Conservation (phyloP, 2,888 invertebrate genomes). For the Phaonia tiefii region DNA sequence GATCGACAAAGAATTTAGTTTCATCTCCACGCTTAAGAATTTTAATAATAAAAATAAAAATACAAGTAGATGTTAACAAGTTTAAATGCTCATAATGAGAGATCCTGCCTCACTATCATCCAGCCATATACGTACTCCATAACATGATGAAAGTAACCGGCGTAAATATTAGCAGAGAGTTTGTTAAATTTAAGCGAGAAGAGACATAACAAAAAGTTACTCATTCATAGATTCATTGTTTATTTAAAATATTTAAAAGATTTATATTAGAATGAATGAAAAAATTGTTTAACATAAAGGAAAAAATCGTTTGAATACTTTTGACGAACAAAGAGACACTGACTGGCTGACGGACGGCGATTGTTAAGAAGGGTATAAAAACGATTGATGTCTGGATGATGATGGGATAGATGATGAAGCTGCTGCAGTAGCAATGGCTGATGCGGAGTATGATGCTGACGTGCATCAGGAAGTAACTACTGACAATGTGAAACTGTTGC, state of each 20-base stretch:
- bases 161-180: no score
- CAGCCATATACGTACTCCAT: no score
- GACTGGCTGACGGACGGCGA: no score
- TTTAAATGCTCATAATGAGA: constrained; percentile 56
- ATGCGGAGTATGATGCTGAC: constrained; percentile 32
- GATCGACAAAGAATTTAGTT: constrained; percentile 38
- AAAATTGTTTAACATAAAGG: background rate
- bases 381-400: constrained; percentile 13
- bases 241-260: constrained; percentile 22
- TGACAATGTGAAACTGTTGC: constrained; percentile 22
- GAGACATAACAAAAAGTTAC: constrained; percentile 40
- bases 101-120: no score
- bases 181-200: constrained; percentile 50
- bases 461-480: constrained; percentile 53
- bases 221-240: constrained; percentile 26
- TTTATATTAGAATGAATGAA: background rate
- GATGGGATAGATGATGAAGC: constrained; percentile 9
- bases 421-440: constrained; percentile 48
- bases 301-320: constrained; percentile 13
- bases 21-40: constrained; percentile 20
- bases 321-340: no score
- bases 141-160: no score
- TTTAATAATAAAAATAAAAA: constrained; percentile 60
- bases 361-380: background rate
- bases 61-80: no score